These are phyloP conservation scores for Dipus sagitta DNA, from an alignment of 2,797 vertebrate genomes.

Conservation along the genomic window DNA sequence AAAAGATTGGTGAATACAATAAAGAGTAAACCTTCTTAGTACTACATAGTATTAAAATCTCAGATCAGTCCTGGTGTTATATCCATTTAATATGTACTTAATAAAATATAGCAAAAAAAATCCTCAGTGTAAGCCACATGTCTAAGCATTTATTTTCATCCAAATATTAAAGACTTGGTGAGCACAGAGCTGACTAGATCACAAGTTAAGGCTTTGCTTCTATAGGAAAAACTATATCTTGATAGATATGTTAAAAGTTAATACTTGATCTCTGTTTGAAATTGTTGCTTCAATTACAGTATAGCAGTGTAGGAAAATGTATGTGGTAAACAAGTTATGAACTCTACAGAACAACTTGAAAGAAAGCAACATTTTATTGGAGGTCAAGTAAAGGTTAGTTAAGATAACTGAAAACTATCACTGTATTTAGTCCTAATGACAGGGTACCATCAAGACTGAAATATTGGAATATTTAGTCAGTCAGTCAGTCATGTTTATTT, in stretches of 20 bases:
- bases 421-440: background rate
- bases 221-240: background rate
- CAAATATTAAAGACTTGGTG: background rate
- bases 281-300: background rate
- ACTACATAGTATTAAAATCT: conserved; percentile 20
- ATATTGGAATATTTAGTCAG: background rate
- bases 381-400: background rate
- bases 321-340: background rate
- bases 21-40: background rate
- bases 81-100: background rate
- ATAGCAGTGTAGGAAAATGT: background rate
- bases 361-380: conserved; percentile 1
- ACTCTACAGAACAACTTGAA: background rate
- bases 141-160: conserved; percentile 23
- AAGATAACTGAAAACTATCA: background rate
- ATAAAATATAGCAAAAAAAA: background rate
- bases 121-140: background rate
- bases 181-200: background rate
- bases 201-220: conserved; percentile 19
- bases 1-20: background rate
- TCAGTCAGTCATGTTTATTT: background rate
- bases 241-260: conserved; percentile 4
- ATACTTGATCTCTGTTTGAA: background rate
- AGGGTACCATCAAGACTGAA: background rate
- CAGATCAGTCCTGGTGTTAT: background rate